Evolutionary conservation across 2,888 invertebrate species (phyloP).

Genomic region (Leucoptera coffeella): DNA sequence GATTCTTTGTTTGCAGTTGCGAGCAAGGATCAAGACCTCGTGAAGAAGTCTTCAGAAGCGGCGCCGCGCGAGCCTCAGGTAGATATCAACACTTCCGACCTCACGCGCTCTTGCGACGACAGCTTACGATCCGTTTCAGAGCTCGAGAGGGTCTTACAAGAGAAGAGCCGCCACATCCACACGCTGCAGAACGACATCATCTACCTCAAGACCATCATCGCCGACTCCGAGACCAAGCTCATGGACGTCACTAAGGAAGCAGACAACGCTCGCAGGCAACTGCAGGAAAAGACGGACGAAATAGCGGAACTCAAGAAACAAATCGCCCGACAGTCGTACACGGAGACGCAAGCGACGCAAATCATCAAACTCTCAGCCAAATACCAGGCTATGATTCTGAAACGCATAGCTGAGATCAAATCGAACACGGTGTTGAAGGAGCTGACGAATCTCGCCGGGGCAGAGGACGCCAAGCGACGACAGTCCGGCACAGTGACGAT

Average conservation of each 20-base stretch:
- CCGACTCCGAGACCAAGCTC: conserved; percentile 33
- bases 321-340: conserved; percentile 27
- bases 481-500: conserved; percentile 33
- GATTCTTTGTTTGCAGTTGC: conserved; percentile 18
- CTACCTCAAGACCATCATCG: conserved; percentile 28
- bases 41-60: conserved; percentile 15
- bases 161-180: conserved; percentile 34
- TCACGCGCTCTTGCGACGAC: conserved; percentile 27
- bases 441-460: conserved; percentile 25
- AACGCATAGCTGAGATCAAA: conserved; percentile 37
- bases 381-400: conserved; percentile 38
- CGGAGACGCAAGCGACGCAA: conserved; percentile 32
- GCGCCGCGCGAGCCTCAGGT: conserved; percentile 20
- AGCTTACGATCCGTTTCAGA: conserved; percentile 34
- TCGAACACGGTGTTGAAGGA: conserved; percentile 34
- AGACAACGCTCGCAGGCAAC: conserved; percentile 22
- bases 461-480: conserved; percentile 24
- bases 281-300: conserved; percentile 37
- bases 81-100: conserved; percentile 28
- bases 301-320: conserved; percentile 35
- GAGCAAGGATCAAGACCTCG: conserved; percentile 16
- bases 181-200: conserved; percentile 29
- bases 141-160: conserved; percentile 33
- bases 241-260: conserved; percentile 30
- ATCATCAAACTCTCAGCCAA: conserved; percentile 41